Conservation (phyloP, 1,140 invertebrate genomes). For the Heliothis subflexa region DNA sequence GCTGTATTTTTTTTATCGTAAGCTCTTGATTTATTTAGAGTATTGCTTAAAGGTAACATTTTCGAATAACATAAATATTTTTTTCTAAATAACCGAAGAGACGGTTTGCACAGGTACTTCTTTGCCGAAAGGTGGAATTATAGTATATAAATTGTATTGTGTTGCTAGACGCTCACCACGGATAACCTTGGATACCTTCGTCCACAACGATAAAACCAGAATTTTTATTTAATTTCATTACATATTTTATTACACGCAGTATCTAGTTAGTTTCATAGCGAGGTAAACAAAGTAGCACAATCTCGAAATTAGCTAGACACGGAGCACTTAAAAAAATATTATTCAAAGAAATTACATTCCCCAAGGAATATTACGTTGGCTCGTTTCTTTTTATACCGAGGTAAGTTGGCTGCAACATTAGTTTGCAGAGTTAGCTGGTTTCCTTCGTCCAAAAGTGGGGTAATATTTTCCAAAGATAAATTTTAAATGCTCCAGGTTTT, state of each 20-base stretch:
- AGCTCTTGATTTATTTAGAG: neutral
- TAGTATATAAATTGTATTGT: too few relatives aligned
- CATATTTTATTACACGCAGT: constrained; percentile 6
- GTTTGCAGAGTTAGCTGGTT: constrained; percentile 62
- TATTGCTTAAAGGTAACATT: neutral
- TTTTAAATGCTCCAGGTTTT: constrained; percentile 69
- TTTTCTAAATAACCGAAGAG: too few relatives aligned
- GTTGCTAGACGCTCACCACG: too few relatives aligned
- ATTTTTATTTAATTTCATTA: constrained; percentile 2
- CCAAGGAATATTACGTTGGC: constrained; percentile 55
- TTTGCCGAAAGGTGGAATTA: too few relatives aligned
- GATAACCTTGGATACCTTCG: too few relatives aligned
- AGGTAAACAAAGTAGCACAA: constrained; percentile 40
- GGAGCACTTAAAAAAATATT: constrained; percentile 48
- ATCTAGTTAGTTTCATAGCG: constrained; percentile 20
- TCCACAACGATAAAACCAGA: neutral
- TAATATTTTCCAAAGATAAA: constrained; percentile 75
- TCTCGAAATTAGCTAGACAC: constrained; percentile 42
- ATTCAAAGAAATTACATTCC: constrained; percentile 56
- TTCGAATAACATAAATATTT: too few relatives aligned
- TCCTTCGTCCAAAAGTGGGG: constrained; percentile 58
- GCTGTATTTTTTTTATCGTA: neutral
- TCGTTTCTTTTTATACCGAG: constrained; percentile 64
- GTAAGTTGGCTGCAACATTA: constrained; percentile 64
- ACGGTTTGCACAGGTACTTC: too few relatives aligned